Conservation (phyloP, 2,888 invertebrate genomes). For the Cryptosula pallasiana region DNA sequence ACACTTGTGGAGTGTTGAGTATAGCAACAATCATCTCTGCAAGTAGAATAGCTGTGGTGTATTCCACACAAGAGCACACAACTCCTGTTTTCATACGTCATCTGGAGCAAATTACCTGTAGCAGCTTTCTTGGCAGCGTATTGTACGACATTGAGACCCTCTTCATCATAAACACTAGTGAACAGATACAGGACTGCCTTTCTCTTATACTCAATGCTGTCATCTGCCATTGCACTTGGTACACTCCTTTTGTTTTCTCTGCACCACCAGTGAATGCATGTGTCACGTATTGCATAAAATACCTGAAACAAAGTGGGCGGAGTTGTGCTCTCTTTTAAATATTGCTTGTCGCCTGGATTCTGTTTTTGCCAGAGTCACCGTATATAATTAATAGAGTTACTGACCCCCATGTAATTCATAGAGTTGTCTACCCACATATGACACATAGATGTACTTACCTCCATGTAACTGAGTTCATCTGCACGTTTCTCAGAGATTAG, state of each 20-base stretch:
- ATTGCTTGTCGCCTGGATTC: no score
- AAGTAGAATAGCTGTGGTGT: no score
- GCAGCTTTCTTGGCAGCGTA: slow-evolving; percentile 38
- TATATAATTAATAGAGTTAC: no score
- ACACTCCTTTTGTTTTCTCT: not conserved
- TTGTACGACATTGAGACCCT: slow-evolving; percentile 36
- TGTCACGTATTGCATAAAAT: slow-evolving; percentile 1
- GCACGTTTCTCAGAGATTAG: not conserved
- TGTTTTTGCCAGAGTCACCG: no score
- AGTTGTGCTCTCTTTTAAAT: no score
- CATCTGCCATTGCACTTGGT: slow-evolving; percentile 11
- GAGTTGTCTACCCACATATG: no score
- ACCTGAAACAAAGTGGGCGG: no score
- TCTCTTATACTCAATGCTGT: slow-evolving; percentile 29
- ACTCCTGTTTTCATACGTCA: no score
- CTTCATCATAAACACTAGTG: slow-evolving; percentile 36
- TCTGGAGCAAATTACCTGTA: slow-evolving; percentile 26
- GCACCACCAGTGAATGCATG: slow-evolving; percentile 21
- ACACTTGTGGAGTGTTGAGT: slow-evolving; percentile 37
- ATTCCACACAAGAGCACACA: no score
- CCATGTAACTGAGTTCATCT: slow-evolving; percentile 14
- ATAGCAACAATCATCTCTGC: slow-evolving; percentile 36
- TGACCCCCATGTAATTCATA: no score
- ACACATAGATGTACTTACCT: not conserved
- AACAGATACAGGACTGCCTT: slow-evolving; percentile 36